These are phyloP conservation scores for Leucoraja erinaceus DNA, from an alignment of 2,113 vertebrate genomes.

Conservation along the genomic window DNA sequence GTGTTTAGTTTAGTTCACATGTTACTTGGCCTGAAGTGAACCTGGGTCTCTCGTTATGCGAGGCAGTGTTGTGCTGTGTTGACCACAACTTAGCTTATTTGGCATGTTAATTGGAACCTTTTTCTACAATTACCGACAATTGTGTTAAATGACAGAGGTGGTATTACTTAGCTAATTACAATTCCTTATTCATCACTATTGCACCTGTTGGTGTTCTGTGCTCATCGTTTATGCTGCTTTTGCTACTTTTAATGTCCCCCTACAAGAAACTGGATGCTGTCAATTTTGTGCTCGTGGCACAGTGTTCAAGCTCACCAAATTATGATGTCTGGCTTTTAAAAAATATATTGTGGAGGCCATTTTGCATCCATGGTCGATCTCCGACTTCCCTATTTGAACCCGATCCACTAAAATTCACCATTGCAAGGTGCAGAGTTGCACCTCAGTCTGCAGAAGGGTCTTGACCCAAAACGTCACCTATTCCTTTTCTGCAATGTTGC, in stretches of 20 bases:
- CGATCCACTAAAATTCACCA: not conserved
- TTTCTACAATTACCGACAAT: too few relatives aligned
- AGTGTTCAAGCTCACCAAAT: not conserved
- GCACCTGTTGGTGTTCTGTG: not conserved
- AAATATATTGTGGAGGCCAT: too few relatives aligned
- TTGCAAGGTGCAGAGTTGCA: not conserved
- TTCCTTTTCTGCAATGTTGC: too few relatives aligned
- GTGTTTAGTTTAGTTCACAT: too few relatives aligned
- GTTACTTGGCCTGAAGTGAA: too few relatives aligned
- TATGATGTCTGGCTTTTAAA: not conserved
- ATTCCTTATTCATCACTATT: not conserved
- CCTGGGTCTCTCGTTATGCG: too few relatives aligned
- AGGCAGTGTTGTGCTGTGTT: too few relatives aligned
- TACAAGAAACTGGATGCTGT: not conserved
- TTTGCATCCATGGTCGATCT: not conserved
- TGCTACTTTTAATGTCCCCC: not conserved
- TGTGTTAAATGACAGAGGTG: not conserved
- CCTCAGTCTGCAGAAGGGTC: too few relatives aligned
- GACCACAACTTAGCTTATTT: too few relatives aligned
- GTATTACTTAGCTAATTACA: not conserved
- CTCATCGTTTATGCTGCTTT: not conserved
- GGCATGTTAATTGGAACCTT: too few relatives aligned
- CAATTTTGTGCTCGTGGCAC: not conserved
- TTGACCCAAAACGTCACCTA: too few relatives aligned
- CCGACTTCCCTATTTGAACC: not conserved